Conservation (phyloP, 2,888 invertebrate genomes). For the Yponomeuta plumbellus region DNA sequence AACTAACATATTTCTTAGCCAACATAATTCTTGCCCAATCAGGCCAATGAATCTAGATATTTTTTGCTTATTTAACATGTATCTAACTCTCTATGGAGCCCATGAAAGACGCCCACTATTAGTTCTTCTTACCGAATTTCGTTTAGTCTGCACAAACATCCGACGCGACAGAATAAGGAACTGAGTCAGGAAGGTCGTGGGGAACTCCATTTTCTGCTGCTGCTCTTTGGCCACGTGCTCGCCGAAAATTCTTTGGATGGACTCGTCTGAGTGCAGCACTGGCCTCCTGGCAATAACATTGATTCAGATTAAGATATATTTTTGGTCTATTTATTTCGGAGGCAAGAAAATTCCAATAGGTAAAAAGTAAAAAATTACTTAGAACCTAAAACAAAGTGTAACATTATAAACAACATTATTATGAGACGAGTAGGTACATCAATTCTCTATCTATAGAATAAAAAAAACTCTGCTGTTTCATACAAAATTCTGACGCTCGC, state of each 20-base stretch:
- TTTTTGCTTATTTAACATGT: too few relatives aligned
- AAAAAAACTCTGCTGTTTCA: too few relatives aligned
- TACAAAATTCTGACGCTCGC: too few relatives aligned
- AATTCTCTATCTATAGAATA: too few relatives aligned
- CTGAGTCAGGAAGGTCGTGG: constrained; percentile 73
- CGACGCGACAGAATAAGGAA: constrained; percentile 69
- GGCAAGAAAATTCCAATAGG: not conserved
- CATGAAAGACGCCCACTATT: too few relatives aligned
- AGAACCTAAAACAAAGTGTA: too few relatives aligned
- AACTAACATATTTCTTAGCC: too few relatives aligned
- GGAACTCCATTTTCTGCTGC: constrained; percentile 63
- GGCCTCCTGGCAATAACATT: constrained; percentile 49
- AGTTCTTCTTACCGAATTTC: constrained; percentile 64
- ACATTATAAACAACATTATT: too few relatives aligned
- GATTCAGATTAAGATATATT: constrained; percentile 15
- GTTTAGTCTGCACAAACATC: constrained; percentile 72
- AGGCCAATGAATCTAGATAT: too few relatives aligned
- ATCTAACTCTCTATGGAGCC: too few relatives aligned
- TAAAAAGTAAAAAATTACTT: too few relatives aligned
- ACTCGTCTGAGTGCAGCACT: constrained; percentile 62
- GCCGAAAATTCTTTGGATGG: constrained; percentile 60
- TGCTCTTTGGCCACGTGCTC: constrained; percentile 65
- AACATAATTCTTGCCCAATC: too few relatives aligned
- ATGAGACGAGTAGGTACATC: not conserved
- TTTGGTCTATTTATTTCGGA: not conserved